Conservation (phyloP, 2,113 vertebrate genomes). For the Suncus etruscus region DNA sequence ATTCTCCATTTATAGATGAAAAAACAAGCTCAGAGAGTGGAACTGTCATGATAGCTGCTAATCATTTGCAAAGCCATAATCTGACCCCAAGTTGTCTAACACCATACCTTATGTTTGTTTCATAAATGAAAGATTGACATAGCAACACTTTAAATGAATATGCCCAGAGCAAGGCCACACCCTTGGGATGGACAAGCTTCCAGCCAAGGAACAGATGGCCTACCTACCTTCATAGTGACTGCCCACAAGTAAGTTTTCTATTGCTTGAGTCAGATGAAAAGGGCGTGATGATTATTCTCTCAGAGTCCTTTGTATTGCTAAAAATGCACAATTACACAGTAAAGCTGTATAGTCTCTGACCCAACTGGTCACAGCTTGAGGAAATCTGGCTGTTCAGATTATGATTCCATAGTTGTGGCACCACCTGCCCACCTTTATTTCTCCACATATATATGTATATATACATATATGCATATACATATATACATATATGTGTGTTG, state of each 20-base stretch:
- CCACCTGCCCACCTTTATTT: neutral
- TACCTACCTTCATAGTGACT: neutral
- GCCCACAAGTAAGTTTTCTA: neutral
- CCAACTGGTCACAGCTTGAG: neutral
- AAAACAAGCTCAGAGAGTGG: constrained; percentile 4
- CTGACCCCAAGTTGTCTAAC: constrained; percentile 26
- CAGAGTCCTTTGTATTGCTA: neutral
- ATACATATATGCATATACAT: too few relatives aligned
- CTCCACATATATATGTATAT: too few relatives aligned
- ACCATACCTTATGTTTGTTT: constrained; percentile 29
- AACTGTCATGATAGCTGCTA: neutral
- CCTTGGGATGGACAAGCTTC: neutral
- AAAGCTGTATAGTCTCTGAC: neutral
- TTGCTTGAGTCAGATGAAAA: neutral
- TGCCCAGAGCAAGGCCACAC: neutral
- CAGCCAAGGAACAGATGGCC: neutral
- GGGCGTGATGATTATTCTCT: neutral
- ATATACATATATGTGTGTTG: too few relatives aligned
- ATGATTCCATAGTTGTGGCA: neutral
- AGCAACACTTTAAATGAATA: neutral
- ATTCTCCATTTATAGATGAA: constrained; percentile 20
- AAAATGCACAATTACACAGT: neutral
- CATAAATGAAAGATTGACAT: constrained; percentile 19
- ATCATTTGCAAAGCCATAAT: constrained; percentile 15
- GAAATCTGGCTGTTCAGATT: neutral